These are phyloP conservation scores for Catalaphyllia jardinei DNA, from an alignment of 64 coral and sea anemone species.

Conservation along the genomic window DNA sequence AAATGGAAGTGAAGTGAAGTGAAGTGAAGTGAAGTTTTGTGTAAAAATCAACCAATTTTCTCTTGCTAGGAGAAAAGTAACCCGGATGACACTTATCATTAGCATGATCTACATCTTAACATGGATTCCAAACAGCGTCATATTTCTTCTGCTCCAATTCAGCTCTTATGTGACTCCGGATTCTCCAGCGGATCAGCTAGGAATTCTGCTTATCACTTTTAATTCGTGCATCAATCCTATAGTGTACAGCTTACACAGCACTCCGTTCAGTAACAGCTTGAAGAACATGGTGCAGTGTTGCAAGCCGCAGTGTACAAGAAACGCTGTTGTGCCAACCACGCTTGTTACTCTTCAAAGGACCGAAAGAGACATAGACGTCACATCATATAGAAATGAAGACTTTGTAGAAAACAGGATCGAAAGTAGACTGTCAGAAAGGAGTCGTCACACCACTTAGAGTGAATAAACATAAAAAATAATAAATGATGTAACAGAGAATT, in stretches of 20 bases:
- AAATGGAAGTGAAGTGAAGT: no score
- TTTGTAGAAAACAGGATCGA: conserved; percentile 14
- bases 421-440: neutral
- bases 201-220: conserved; percentile 17
- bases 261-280: neutral
- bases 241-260: conserved; percentile 15
- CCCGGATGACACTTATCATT: conserved; percentile 10
- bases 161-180: neutral
- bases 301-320: neutral
- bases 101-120: conserved; percentile 21
- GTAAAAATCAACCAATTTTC: neutral
- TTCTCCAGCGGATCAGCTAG: neutral
- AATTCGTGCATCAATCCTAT: conserved; percentile 30
- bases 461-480: neutral
- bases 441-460: neutral
- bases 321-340: neutral
- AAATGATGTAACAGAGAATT: no score
- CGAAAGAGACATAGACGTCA: neutral
- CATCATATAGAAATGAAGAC: conserved; percentile 20
- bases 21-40: no score
- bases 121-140: conserved; percentile 37
- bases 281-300: neutral
- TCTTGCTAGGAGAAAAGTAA: conserved; percentile 18
- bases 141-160: conserved; percentile 8
- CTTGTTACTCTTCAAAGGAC: neutral